Base-by-base conservation (phyloP, 2,888 invertebrate genomes). In the Diarsia mendica region DNA sequence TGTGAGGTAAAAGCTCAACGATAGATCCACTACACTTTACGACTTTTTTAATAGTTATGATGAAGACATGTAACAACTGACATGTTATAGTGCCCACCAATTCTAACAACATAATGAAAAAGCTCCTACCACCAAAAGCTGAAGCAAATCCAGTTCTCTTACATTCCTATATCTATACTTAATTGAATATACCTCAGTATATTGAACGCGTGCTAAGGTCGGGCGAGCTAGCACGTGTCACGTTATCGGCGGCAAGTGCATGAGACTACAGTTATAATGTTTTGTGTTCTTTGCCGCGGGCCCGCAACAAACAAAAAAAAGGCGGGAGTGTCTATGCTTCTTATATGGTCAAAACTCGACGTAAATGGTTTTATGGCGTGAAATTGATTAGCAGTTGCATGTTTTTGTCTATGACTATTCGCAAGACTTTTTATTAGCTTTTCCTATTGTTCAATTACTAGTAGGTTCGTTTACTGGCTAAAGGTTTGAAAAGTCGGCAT, bases 181-280 rank as follows among this genome's bases (percentile, higher is more conserved):
- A 60, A 70, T 71, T 60, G 58, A 67, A 60, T 64, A 58, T 20
- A 28, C 28, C 51, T 58, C n/a, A 9, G 44, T n/a, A 44, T 13
- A 63, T 63, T n/a, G 28, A 20, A 72, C 67, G 68, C 69, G 77
- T 77, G 72, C 76, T 67, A 51, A 71, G 82, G 67, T 73, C 72
- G 72, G 33, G 55, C 53, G 39, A 69, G 76, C 58, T 64, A 63
- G 64, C 82, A 72, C 85, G 72, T 67, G 76, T 70, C 85, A 39
- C 48, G 67, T 69, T 72, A 67, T 53, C 53, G 18, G 66, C 55
- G 44, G 71, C 77, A 77, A 81, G 72, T 84, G 85, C 82, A 81
- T 65, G 51, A 60, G 58, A 63, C 48, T 85, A 81, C 85, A 44
- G 82, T 85, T 82, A 84, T 83, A 73, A 75, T 63, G 55, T 67